Conservation (phyloP, 2,888 invertebrate species). For the Leucophora obtusa region DNA sequence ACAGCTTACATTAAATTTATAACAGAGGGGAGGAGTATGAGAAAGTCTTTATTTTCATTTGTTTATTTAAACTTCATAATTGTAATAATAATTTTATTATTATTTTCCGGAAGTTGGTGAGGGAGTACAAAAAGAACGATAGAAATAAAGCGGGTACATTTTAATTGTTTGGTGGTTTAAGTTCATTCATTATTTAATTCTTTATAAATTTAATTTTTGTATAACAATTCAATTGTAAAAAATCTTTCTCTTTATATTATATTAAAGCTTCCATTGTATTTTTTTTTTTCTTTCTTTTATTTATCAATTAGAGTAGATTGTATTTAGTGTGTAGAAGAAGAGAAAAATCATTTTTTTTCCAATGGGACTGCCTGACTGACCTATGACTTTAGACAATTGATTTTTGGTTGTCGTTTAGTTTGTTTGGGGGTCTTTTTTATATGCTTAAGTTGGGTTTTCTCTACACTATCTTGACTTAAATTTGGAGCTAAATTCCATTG, state of each 20-base stretch:
- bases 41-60: neutral
- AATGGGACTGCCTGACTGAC: conserved; percentile 35
- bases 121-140: conserved; percentile 31
- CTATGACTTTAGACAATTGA: conserved; percentile 59
- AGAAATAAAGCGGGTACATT: conserved; percentile 19
- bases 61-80: neutral
- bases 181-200: conserved; percentile 10
- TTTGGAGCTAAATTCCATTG: conserved; percentile 33
- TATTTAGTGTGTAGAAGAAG: neutral
- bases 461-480: conserved; percentile 8
- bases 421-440: conserved; percentile 8
- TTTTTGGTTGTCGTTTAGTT: conserved; percentile 30
- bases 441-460: neutral
- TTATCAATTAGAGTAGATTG: conserved; percentile 33
- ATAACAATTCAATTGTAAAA: conserved; percentile 60
- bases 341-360: neutral
- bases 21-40: neutral
- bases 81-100: conserved; percentile 14
- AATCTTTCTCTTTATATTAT: neutral
- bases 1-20: neutral
- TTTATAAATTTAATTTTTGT: conserved; percentile 53
- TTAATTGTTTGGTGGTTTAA: conserved; percentile 4
- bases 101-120: conserved; percentile 40
- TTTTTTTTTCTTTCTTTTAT: conserved; percentile 27
- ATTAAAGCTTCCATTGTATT: conserved; percentile 34